Conservation (phyloP, 2,797 vertebrate genomes). For the Glossophaga mutica region DNA sequence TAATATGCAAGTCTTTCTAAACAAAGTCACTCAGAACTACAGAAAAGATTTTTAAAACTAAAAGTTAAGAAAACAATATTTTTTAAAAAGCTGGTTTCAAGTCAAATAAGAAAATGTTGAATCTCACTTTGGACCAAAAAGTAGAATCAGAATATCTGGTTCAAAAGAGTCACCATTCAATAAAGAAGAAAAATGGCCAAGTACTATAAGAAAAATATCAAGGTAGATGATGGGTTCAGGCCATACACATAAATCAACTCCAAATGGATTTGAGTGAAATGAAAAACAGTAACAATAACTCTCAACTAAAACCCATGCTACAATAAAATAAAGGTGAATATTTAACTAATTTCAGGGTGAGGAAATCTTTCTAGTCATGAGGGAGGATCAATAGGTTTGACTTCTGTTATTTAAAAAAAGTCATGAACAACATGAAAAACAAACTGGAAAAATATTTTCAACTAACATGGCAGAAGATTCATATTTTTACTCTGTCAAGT, state of each 20-base stretch:
- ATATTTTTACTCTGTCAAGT: conserved; percentile 27
- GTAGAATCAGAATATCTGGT: conserved; percentile 29
- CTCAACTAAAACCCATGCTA: background rate
- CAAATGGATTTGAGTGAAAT: conserved; percentile 26
- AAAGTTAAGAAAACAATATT: conserved; percentile 34
- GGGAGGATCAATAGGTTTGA: conserved; percentile 18
- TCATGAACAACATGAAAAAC: conserved; percentile 19
- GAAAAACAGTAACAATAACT: background rate
- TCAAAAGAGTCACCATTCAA: background rate
- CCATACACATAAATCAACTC: background rate
- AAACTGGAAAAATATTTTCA: conserved; percentile 40
- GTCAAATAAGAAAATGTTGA: background rate
- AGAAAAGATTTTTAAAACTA: background rate
- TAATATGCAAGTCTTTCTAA: background rate
- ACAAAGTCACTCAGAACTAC: background rate
- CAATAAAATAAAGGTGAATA: conserved; percentile 19
- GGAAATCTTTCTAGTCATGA: background rate
- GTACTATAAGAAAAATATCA: background rate
- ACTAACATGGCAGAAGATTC: background rate
- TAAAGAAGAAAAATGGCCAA: conserved; percentile 1
- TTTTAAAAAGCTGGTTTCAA: background rate
- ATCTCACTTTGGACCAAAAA: conserved; percentile 37
- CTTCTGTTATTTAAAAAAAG: background rate
- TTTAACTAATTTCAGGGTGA: conserved; percentile 21
- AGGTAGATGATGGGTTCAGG: background rate